phyloP scores from a whole-genome alignment of 2,797 vertebrate species.

The Agapornis canus region DNA sequence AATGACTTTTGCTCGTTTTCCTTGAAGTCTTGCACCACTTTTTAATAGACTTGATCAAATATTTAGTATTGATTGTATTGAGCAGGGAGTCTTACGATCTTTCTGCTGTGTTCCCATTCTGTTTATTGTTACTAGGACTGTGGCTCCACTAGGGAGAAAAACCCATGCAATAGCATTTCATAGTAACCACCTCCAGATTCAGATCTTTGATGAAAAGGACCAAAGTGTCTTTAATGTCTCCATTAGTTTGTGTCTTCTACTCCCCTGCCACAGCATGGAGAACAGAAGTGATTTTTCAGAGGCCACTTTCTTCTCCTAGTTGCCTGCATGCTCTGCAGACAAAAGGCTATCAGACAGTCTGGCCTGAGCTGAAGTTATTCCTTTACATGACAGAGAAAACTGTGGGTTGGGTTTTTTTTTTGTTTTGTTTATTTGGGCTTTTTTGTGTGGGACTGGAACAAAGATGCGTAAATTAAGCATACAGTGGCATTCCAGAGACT shows the following conservation, averaged over 20 bases:
- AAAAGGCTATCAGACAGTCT: not conserved
- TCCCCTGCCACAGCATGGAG: not conserved
- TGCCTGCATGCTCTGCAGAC: not conserved
- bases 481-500: not conserved
- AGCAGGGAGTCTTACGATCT: not conserved
- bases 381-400: not conserved
- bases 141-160: not conserved
- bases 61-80: not conserved
- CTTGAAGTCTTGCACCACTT: not conserved
- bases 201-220: not conserved
- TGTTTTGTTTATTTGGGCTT: not conserved
- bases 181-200: not conserved
- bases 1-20: not conserved
- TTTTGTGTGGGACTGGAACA: not conserved
- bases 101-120: not conserved
- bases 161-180: not conserved
- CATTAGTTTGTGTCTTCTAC: not conserved
- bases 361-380: not conserved
- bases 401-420: not conserved
- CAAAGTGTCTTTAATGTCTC: not conserved
- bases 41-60: not conserved
- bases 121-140: not conserved
- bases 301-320: not conserved
- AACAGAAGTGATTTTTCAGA: not conserved
- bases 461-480: not conserved